Base-by-base conservation (phyloP, 2,113 vertebrate species). In the Lophochroa leadbeateri region DNA sequence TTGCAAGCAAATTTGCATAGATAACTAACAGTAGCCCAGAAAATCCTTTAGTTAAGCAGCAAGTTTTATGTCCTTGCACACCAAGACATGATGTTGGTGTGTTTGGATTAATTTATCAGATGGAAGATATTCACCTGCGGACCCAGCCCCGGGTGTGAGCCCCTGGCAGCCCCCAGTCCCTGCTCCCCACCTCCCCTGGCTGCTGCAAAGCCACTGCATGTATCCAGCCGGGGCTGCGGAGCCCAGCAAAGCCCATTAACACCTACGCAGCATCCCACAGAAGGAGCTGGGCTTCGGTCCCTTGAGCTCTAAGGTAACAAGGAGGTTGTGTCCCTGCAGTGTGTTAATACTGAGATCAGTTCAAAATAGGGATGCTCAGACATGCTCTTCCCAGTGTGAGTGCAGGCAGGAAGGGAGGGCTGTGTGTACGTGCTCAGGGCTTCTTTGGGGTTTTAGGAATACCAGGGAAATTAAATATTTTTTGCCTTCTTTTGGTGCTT, bases 121-220 rank as follows among this genome's bases (percentile, higher is more conserved):
- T 43, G 50, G 46, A 83, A 61, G 37, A 58, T 11, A 12, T 52
- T 50, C 29, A 58, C 7, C 8, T 41, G 61, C 3, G 1, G 68
- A 28, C 25, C 9, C 43, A 71, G 41, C 6, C 41, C 17, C 13
- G 39, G 35, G 15, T 0, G 0, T 15, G 41, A 86, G 55, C 10
- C 33, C 52, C 16, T 0, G 0, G 64, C 47, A 76, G 53, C 19
- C n/a, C 52, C 29, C 2, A 57, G 23, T 4, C n/a, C 24, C 35
- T 14, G 35, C 21, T 39, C 25, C 17, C 8, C 33, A 19, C 17
- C 16, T 35, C 6, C 64, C 28, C 43, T 1, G 0, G 44, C 52
- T 74, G 58, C 52, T 11, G 7, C 9, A 71, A 76, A 76, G 11
- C 35, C 68, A 50, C 39, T 2, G 0, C 2, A 0, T 2, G 1